Percentiles rank a stretch among this genome's conserved stretches.
These are phyloP conservation scores for Trisateles emortualis DNA, from an alignment of 2,888 invertebrate species.

Conservation along the genomic window DNA sequence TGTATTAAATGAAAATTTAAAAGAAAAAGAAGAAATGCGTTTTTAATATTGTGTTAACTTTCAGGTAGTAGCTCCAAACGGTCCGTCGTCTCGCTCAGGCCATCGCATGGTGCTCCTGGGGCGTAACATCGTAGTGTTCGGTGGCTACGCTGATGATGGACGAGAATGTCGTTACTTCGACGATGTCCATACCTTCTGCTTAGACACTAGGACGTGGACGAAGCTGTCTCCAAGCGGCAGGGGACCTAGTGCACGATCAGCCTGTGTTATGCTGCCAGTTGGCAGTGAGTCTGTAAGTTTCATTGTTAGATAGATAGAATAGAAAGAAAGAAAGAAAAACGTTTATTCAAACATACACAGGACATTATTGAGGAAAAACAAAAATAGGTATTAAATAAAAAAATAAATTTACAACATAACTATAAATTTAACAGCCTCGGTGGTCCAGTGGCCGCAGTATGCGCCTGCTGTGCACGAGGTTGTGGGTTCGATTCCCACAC, in stretches of 20 bases:
- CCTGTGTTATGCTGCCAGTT: conserved; percentile 90
- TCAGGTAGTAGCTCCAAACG: conserved; percentile 79
- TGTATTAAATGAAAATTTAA: too few species aligned
- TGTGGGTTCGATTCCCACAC: too few species aligned
- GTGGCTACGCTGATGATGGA: conserved; percentile 96
- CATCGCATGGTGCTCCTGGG: conserved; percentile 95
- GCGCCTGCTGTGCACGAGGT: too few species aligned
- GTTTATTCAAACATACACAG: too few species aligned
- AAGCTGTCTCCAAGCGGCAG: conserved; percentile 89
- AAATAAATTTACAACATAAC: too few species aligned
- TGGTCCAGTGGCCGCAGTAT: too few species aligned
- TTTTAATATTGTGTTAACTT: background rate
- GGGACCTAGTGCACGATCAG: conserved; percentile 92
- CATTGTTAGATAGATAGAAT: too few species aligned
- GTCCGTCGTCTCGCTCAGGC: conserved; percentile 92
- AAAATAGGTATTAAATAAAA: too few species aligned
- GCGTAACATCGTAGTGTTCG: conserved; percentile 94
- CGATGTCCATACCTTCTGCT: conserved; percentile 93
- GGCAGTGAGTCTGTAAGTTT: conserved; percentile 74
- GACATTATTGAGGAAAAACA: too few species aligned
- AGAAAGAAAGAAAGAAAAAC: too few species aligned
- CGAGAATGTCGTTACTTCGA: conserved; percentile 96
- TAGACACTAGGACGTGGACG: conserved; percentile 93
- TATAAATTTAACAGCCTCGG: too few species aligned
- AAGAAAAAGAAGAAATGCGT: too few species aligned